Evolutionary conservation across 2,113 vertebrate genomes (phyloP).

Genomic region (Micromys minutus): DNA sequence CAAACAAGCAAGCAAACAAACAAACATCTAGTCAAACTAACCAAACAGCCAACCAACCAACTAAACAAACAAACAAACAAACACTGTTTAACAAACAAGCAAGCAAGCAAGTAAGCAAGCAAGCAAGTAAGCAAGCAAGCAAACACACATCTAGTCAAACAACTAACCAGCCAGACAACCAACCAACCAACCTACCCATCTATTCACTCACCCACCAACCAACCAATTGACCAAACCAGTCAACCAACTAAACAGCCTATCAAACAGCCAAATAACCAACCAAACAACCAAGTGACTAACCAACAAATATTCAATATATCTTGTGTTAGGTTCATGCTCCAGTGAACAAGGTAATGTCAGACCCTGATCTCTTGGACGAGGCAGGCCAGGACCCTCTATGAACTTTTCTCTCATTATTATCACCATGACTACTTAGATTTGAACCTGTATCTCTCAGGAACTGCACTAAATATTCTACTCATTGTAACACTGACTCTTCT

Average conservation of each 20-base stretch:
- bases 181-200: background rate
- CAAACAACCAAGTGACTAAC: background rate
- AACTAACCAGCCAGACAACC: background rate
- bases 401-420: background rate
- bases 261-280: background rate
- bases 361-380: background rate
- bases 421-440: background rate
- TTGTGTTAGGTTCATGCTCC: background rate
- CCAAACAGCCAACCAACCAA: accelerated
- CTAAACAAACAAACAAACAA: too few relatives aligned
- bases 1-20: too few relatives aligned
- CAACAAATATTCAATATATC: background rate
- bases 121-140: background rate
- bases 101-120: background rate
- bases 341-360: background rate
- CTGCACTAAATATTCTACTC: background rate
- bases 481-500: background rate
- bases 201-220: accelerated
- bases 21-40: background rate
- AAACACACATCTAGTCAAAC: too few relatives aligned
- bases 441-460: background rate
- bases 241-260: background rate
- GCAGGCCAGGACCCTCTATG: background rate
- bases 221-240: too few relatives aligned
- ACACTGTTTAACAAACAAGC: background rate